These are phyloP conservation scores for Origma solitaria DNA, from an alignment of 2,113 vertebrate genomes.

Conservation along the genomic window DNA sequence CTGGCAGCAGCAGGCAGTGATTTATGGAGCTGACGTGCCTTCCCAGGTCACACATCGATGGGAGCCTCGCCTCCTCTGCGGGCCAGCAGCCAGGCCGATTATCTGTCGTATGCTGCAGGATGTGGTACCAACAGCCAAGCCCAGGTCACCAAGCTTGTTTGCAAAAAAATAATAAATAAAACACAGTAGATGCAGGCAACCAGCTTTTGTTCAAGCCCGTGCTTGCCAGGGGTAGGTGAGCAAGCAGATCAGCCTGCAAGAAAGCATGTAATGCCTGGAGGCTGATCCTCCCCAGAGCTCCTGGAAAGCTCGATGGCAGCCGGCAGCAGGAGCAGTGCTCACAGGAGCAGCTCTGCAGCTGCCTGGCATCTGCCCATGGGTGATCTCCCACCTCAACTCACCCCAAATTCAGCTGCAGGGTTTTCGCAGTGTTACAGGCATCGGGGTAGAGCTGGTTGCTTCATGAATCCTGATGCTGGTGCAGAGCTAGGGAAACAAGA, in stretches of 20 bases:
- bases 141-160: background rate
- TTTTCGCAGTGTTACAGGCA: fast-evolving
- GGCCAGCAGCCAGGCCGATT: conserved; percentile 31
- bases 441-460: background rate
- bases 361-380: background rate
- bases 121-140: background rate
- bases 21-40: background rate
- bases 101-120: conserved; percentile 8
- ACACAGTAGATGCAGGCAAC: background rate
- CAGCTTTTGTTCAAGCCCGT: background rate
- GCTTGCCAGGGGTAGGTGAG: background rate
- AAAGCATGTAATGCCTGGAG: background rate
- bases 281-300: background rate
- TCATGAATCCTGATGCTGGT: fast-evolving
- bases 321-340: background rate
- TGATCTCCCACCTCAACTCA: background rate
- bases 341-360: background rate
- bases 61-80: background rate
- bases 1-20: background rate
- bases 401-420: fast-evolving
- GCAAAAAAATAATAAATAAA: background rate
- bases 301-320: background rate
- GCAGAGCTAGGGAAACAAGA: background rate
- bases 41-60: conserved; percentile 9
- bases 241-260: background rate